Base-by-base conservation (phyloP, 1,140 invertebrate species). In the Macrotrachela quadricornifera region DNA sequence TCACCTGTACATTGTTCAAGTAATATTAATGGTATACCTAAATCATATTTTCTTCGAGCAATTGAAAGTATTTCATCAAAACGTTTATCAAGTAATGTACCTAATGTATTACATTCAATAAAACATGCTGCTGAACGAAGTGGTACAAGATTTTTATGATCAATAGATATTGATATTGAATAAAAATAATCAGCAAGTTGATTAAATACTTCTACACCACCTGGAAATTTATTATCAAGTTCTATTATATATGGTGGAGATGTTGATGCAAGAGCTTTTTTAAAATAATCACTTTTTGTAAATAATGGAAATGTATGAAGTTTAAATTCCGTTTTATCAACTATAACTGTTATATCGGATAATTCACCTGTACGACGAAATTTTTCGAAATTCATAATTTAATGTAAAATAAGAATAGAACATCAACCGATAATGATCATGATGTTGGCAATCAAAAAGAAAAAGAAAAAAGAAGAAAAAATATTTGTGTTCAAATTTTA, bases 301-400 rank as follows among this genome's bases (percentile, higher is more conserved):
- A 50, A 55, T 15, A 55, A 41, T 18, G 54, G 54, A 50, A 55
- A 55, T 55, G 46, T 50, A 21, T 55, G 54, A 30, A 55, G 50
- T 50, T 55, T 46, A 51, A 55, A 55, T 50, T 55, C 49, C 18
- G 50, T 18, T 13, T 46, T 15, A 36, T 51, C 48, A n/a, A 55
- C 40, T 3, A 46, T 44, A 40, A 55, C 54, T 15, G 47, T 50
- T 40, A 55, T 55, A 45, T 55, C 54, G 8, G 54, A 55, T 41
- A 55, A 16, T 42, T 55, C 54, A 18, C 47, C 54, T 30, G 42
- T 55, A 9, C 41, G 18, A 49, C 54, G 41, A 50, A 50, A 55
- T n/a, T 46, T 43, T n/a, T 45, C 41, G 40, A 36, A 45, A 50
- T 55, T 47, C 54, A 55, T 55, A 38, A 41, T 53, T 39, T 43